Evolutionary conservation across 2,888 invertebrate species (phyloP), one percentile per base, ranked within the genome.

Genomic region (Nymphalis c-album): DNA sequence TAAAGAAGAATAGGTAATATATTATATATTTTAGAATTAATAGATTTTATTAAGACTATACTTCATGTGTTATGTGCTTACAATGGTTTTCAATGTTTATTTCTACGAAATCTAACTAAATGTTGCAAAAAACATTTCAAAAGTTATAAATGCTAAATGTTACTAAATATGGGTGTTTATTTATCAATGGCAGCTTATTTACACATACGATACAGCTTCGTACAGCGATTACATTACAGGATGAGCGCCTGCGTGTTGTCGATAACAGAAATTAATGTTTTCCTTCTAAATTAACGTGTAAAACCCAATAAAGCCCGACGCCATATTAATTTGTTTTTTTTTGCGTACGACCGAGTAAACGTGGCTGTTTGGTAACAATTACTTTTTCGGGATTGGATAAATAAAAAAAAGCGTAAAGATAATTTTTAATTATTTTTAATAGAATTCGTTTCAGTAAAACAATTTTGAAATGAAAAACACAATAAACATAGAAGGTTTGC

Each of bases 201-300:
- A 64, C 67, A 69, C 69, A 72, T 53, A 63, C 57, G 63, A 64
- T 63, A 70, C 65, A 71, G 67, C 77, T 83, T 81, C 76, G 78
- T 64, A 70, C 58, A 76, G 76, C 80, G 80, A 85, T 83, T 85
- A 82, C 81, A 85, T 78, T 63, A 61, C 70, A 65, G 60, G 46
- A 65, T 45, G 62, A 70, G 65, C 67, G 82, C 75, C 83, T 87
- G 86, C 73, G 74, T 77, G 77, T 75, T 73, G 75, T 78, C 78
- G 87, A 87, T 86, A 87, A 82, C 82, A 77, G 73, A 77, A 79
- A 82, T 81, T 80, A 80, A 83, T 82, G 80, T 80, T 77, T 77
- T 74, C 74, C 71, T 74, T 76, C 72, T 67, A 72, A 74, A 75
- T 74, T 72, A 69, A 73, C 69, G 63, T 70, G 74, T 77, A 79